phyloP scores from a whole-genome alignment of 2,888 invertebrate genomes.

The Pemphredon lugubris region DNA sequence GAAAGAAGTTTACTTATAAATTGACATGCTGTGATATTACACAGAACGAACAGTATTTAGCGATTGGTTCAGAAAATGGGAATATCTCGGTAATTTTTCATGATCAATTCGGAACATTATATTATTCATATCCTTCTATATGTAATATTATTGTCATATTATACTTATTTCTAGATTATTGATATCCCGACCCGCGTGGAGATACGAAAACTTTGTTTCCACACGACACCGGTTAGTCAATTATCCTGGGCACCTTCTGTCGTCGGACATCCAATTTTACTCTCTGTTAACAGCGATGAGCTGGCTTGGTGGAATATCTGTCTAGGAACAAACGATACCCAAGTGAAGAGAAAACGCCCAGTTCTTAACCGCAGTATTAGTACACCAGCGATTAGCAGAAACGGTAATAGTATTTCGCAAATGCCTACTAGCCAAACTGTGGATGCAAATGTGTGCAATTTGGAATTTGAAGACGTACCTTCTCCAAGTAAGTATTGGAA shows the following conservation, averaged over 20 bases:
- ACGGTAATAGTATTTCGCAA: slow-evolving; percentile 52
- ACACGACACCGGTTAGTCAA: slow-evolving; percentile 69
- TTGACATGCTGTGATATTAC: slow-evolving; percentile 80
- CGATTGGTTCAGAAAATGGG: slow-evolving; percentile 85
- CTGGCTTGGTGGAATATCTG: slow-evolving; percentile 77
- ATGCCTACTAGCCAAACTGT: slow-evolving; percentile 58
- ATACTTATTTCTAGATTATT: slow-evolving; percentile 67
- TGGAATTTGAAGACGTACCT: slow-evolving; percentile 12
- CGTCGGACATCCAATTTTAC: slow-evolving; percentile 68
- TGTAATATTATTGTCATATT: not conserved
- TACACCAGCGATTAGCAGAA: slow-evolving; percentile 42
- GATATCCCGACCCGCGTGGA: slow-evolving; percentile 59
- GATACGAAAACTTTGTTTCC: slow-evolving; percentile 66
- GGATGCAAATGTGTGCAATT: slow-evolving; percentile 32
- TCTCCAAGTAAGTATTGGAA: slow-evolving; percentile 66
- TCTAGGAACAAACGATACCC: slow-evolving; percentile 51
- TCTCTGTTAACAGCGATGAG: slow-evolving; percentile 74
- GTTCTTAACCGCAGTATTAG: slow-evolving; percentile 69
- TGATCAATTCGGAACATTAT: not conserved
- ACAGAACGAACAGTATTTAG: slow-evolving; percentile 83
- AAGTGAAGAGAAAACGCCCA: slow-evolving; percentile 65
- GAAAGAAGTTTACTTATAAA: slow-evolving; percentile 33
- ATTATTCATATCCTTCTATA: too few species aligned
- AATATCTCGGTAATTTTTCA: slow-evolving; percentile 83
- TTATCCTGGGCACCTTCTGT: slow-evolving; percentile 74